Evolutionary conservation across 2,113 vertebrate genomes (phyloP).

Genomic region (Chionodraco myersi): DNA sequence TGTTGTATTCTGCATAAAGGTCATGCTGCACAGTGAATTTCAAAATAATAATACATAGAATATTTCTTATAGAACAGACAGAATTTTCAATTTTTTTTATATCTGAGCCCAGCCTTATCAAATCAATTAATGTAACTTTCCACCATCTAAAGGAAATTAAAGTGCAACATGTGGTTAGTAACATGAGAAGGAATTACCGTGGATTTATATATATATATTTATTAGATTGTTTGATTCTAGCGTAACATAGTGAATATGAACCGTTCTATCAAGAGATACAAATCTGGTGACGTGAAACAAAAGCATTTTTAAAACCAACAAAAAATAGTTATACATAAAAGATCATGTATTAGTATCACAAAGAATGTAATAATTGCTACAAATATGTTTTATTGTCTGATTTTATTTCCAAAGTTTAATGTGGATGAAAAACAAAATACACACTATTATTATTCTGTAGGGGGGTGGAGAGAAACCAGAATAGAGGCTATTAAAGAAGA

Average conservation of each 20-base stretch:
- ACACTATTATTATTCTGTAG: neutral
- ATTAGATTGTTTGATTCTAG: too few relatives aligned
- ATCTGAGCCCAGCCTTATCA: too few relatives aligned
- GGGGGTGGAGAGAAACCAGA: neutral
- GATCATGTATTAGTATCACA: neutral
- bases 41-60: neutral
- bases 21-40: neutral
- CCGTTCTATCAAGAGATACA: neutral
- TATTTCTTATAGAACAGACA: too few relatives aligned
- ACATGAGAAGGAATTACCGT: too few relatives aligned
- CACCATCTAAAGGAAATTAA: too few relatives aligned
- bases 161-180: too few relatives aligned
- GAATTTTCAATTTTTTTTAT: too few relatives aligned
- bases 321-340: neutral
- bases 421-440: neutral
- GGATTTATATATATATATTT: too few relatives aligned
- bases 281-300: neutral
- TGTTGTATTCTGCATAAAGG: neutral
- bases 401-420: too few relatives aligned
- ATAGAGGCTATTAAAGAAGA: neutral
- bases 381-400: neutral
- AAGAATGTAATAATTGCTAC: neutral
- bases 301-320: neutral
- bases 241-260: neutral
- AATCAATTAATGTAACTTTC: too few relatives aligned